These are phyloP conservation scores for Staurois parvus DNA, from an alignment of 2,797 vertebrate genomes.

Conservation along the genomic window DNA sequence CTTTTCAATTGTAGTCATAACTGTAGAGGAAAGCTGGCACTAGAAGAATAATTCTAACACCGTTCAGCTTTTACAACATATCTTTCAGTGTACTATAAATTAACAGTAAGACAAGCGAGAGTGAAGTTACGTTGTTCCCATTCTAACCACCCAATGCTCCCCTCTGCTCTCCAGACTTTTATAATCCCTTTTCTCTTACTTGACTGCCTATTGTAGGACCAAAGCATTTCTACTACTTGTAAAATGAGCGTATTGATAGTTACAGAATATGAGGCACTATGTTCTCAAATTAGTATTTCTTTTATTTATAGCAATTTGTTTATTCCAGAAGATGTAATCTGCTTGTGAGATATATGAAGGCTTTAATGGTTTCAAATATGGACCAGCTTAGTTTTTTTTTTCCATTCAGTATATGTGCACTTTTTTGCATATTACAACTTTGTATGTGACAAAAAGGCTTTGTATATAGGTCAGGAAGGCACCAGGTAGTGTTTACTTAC, in stretches of 20 bases:
- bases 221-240: background rate
- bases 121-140: too few species aligned
- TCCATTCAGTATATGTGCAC: background rate
- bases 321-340: background rate
- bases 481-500: background rate
- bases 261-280: background rate
- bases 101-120: too few species aligned
- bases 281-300: background rate
- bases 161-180: background rate
- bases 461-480: background rate
- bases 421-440: too few species aligned
- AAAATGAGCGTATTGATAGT: background rate
- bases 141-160: background rate
- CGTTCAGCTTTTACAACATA: too few species aligned
- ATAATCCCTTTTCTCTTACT: background rate
- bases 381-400: background rate
- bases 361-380: background rate
- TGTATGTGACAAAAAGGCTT: background rate
- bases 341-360: background rate
- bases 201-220: slow-evolving; percentile 4
- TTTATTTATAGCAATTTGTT: background rate
- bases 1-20: background rate
- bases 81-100: too few species aligned
- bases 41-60: background rate
- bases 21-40: background rate